Evolutionary conservation across 2,888 invertebrate genomes (phyloP), one percentile per base, ranked within the genome.

Genomic region (Pollenia griseotomentosa): DNA sequence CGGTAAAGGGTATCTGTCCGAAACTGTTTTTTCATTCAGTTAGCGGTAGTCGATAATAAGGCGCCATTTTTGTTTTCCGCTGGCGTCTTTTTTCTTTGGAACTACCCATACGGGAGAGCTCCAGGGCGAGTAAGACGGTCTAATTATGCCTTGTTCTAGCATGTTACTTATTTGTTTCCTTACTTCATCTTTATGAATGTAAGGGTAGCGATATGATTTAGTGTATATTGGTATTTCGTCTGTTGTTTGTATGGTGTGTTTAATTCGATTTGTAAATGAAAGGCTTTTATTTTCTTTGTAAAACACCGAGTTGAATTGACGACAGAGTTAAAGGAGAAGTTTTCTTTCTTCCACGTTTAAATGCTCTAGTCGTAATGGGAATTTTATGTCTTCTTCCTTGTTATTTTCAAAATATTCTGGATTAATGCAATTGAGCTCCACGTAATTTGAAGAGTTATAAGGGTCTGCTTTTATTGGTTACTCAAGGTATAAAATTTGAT

Each of bases 21-120:
- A 33, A 12, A 74, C 10, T 2, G 61, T 61, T 9, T 48, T 59
- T 8, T 73, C 73, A 16, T 73, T 73, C 12, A 73, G n/a, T 40
- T 73, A 59, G 12, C 71, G 16, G 42, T 71, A 71, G 16, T 71
- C 71, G n/a, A 71, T 57, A 7, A 71, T 42, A 8, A 71, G n/a
- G 3, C 57, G 33, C 71, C 71, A 71, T 8, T 74, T 74, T 14
- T 2, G 9, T 11, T 66, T 66, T 8, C 66, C 66, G 2, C 12
- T 8, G 0, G 66, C 66, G 5, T 74, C 74, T n/a, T 46, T 61
- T 11, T 74, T 74, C 61, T 74, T 74, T 10, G 57, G 33, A 14
- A 33, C 33, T 33, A 33, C 71, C 19, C n/a, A 63, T 65, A 46
- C 65, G 59, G 53, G n/a, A 65, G 65, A 46, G 65, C 65, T 65